A percentile compares a stretch with the other conserved stretches of the same genome.
Conservation (phyloP, 2,113 vertebrate species). For the Choloepus hoffmanni region DNA sequence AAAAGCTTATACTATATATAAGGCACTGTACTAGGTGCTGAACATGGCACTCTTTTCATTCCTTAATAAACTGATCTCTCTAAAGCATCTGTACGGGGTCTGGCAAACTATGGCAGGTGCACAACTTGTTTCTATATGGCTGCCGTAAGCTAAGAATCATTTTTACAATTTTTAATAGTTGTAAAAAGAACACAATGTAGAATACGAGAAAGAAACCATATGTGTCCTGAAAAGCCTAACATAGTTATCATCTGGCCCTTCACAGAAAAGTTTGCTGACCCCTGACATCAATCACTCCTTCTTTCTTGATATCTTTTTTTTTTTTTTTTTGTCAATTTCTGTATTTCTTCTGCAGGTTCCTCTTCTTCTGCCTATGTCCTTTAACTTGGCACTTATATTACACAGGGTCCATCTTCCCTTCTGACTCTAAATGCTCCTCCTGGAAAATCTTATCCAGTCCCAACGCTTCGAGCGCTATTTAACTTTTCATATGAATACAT, state of each 20-base stretch:
- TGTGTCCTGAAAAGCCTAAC: not conserved
- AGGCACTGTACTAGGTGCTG: not conserved
- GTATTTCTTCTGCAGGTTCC: not conserved
- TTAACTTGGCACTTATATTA: not conserved
- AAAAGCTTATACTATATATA: not conserved
- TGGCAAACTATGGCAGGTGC: not conserved
- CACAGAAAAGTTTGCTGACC: constrained; percentile 1
- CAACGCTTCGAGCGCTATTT: constrained; percentile 32
- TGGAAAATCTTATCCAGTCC: not conserved
- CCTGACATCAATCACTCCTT: not conserved
- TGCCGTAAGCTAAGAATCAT: not conserved
- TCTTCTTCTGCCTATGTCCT: not conserved
- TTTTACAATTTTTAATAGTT: constrained; percentile 31
- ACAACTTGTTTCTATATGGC: not conserved
- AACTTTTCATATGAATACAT: constrained; percentile 8
- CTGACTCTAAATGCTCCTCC: not conserved
- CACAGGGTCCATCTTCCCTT: not conserved
- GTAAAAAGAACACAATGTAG: not conserved
- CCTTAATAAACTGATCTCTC: not conserved
- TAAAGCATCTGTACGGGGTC: not conserved
- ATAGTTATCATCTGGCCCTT: not conserved
- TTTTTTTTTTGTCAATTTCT: not conserved
- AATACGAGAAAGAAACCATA: not conserved
- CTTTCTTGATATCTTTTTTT: not conserved
- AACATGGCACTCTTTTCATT: constrained; percentile 6